These are phyloP conservation scores for Ypsolopha sequella DNA, from an alignment of 2,888 invertebrate genomes.

Conservation along the genomic window DNA sequence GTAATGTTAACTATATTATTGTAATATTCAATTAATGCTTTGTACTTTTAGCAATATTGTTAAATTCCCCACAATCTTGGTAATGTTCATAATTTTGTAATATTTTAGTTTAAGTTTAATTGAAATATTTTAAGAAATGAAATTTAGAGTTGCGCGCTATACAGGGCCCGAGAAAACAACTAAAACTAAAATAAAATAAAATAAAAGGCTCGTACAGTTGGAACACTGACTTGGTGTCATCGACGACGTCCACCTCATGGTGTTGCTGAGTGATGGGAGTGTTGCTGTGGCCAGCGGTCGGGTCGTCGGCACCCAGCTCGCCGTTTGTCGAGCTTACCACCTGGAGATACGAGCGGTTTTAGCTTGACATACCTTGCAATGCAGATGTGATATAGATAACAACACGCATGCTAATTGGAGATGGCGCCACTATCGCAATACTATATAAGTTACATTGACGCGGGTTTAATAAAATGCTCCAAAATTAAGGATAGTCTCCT, in stretches of 20 bases:
- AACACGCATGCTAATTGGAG: too few relatives aligned
- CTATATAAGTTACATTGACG: too few relatives aligned
- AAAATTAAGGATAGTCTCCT: too few relatives aligned
- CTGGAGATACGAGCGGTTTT: slow-evolving; percentile 49
- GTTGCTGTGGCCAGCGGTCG: slow-evolving; percentile 96
- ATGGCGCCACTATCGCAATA: too few relatives aligned
- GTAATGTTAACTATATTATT: too few relatives aligned
- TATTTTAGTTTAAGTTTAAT: too few relatives aligned
- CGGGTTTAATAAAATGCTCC: too few relatives aligned
- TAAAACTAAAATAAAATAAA: slow-evolving; percentile 1
- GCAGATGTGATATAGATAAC: not conserved
- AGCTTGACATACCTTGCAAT: not conserved
- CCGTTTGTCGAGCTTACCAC: slow-evolving; percentile 98
- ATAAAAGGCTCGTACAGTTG: slow-evolving; percentile 49
- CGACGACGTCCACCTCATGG: slow-evolving; percentile 94
- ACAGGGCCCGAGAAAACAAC: not conserved
- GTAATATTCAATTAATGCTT: too few relatives aligned
- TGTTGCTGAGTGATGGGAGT: slow-evolving; percentile 94
- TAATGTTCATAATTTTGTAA: too few relatives aligned
- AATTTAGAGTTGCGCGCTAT: not conserved
- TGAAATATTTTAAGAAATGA: too few relatives aligned
- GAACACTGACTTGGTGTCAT: slow-evolving; percentile 95
- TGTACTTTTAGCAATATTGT: too few relatives aligned
- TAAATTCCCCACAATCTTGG: too few relatives aligned
- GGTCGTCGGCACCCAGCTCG: slow-evolving; percentile 94